A percentile compares a stretch with the other conserved stretches of the same genome.
These are phyloP conservation scores for Caenorhabditis sp. DNA, from an alignment of 2,888 invertebrate genomes.

Conservation along the genomic window DNA sequence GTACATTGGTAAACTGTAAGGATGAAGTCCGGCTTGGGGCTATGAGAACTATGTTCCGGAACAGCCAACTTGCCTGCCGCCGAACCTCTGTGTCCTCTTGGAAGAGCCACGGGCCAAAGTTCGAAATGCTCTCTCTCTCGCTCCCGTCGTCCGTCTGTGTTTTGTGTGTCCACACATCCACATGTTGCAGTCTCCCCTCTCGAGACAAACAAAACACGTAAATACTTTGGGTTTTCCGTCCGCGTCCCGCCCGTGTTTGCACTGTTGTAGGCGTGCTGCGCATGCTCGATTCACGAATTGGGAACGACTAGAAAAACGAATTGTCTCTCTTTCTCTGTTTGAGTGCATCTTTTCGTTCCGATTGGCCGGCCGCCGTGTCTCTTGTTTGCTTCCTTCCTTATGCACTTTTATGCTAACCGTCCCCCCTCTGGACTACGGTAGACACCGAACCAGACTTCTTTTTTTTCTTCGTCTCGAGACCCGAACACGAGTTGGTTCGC, in stretches of 20 bases:
- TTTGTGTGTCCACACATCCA: conserved; percentile 26
- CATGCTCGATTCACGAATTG: conserved; percentile 24
- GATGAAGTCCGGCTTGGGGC: no score
- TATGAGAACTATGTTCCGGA: no score
- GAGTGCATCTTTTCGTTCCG: conserved; percentile 36
- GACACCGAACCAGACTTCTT: no score
- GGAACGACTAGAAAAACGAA: conserved; percentile 1
- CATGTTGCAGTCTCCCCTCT: conserved; percentile 6
- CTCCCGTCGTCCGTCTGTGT: no score
- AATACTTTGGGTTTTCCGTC: conserved; percentile 6
- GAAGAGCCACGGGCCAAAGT: conserved; percentile 53
- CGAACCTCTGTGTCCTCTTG: no score
- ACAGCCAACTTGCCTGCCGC: no score
- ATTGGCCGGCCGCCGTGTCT: conserved; percentile 13
- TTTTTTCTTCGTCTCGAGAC: background rate
- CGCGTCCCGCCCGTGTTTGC: conserved; percentile 17
- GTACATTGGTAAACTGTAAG: no score
- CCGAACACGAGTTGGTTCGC: background rate
- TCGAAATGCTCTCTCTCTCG: conserved; percentile 20
- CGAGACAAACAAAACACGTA: conserved; percentile 30
- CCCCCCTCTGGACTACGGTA: conserved; percentile 38
- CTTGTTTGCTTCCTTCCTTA: conserved; percentile 15
- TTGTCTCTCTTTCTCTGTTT: no score
- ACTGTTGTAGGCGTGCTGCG: conserved; percentile 52
- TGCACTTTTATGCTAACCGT: conserved; percentile 38